Percentiles rank a stretch among this genome's conserved stretches.
Evolutionary conservation across 2,797 vertebrate species (phyloP).

Genomic region (Xiphorhynchus erythropygius): DNA sequence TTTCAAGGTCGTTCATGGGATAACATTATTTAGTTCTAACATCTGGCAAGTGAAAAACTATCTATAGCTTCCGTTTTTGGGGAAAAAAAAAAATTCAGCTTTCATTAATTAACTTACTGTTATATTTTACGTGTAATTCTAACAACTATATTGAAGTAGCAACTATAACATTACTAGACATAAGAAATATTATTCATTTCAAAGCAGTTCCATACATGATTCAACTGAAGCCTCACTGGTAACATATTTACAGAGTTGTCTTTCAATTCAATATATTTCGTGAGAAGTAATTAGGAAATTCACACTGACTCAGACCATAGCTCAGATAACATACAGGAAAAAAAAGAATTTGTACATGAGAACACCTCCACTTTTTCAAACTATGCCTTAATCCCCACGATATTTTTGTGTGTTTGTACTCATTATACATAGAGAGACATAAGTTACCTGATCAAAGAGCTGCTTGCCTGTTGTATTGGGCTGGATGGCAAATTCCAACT

Average conservation of each 20-base stretch:
- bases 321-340: not conserved
- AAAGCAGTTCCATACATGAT: not conserved
- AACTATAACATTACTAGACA: not conserved
- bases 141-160: not conserved
- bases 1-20: not conserved
- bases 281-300: not conserved
- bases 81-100: not conserved
- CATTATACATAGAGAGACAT: not conserved
- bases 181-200: not conserved
- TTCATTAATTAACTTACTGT: not conserved
- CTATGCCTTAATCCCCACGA: not conserved
- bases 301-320: not conserved
- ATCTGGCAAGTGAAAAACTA: not conserved
- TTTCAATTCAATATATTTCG: not conserved
- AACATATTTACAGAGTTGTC: not conserved
- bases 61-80: not conserved
- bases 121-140: not conserved
- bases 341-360: not conserved
- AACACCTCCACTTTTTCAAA: not conserved
- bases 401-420: not conserved
- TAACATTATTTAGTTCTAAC: not conserved
- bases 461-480: conserved; percentile 97
- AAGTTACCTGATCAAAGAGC: conserved; percentile 94
- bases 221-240: not conserved
- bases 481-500: conserved; percentile 97